Base-by-base conservation (phyloP, 2,113 vertebrate species). In the Gadus macrocephalus region DNA sequence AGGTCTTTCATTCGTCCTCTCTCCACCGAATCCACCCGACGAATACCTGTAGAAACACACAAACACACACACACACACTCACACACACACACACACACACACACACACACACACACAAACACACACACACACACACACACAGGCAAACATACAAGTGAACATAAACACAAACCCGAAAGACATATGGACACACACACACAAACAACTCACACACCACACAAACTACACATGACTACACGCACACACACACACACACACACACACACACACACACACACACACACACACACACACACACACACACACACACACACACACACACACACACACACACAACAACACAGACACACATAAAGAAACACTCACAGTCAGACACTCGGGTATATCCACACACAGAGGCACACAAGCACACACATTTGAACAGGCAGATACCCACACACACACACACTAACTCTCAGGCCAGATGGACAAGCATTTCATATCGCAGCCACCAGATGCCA, bases 401-500 rank as follows among this genome's bases (percentile, higher is more conserved):
- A 63, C 20, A 63, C 31, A 70, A 60, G 53, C 35, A 27, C 22
- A 17, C 15, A 49, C 64, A 70, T 35, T 35, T 35, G 4, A 35
- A 35, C 31, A 35, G 31, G 4, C 31, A 35, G 31, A 35, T 35
- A 35, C 31, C 31, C 31, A 35, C 59, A 53, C 7, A 62, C 19
- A 19, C 22, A 58, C 53, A 5, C 19, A 27, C 16, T 19, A 25
- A 38, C 53, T 49, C 42, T 49, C 42, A 49, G 11, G 2, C 42
- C 42, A 49, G 42, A 49, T 49, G 42, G 42, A 38, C 35, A 71
- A 53, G 25, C 27, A 58, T 76, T 70, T 69, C 66, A 1, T 84
- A 81, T 86, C 82, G 14, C 77, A 42, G 76, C 64, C 71, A 77
- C 74, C 81, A 83, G 83, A 78, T 68, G 81, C 67, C 71, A 53